Evolutionary conservation across 1,140 invertebrate species (phyloP).

Genomic region (Bombus superbus): DNA sequence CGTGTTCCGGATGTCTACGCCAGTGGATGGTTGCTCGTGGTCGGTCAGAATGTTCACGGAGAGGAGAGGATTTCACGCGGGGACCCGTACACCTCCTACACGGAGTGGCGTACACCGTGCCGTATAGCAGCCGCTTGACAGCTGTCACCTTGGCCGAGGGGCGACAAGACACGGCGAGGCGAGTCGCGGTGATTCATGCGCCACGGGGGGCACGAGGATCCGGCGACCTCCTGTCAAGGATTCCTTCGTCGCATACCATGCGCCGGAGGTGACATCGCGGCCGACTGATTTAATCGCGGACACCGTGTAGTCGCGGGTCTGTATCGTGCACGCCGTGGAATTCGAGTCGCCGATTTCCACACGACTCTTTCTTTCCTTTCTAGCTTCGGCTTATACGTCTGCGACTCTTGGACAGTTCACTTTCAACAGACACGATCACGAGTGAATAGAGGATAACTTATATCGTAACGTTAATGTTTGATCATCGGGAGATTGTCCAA

Average conservation of each 20-base stretch:
- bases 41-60: constrained; percentile 21
- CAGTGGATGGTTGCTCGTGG: constrained; percentile 24
- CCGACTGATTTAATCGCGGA: constrained; percentile 77
- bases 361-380: background rate
- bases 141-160: constrained; percentile 79
- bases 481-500: too few species aligned
- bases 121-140: constrained; percentile 76
- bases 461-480: too few species aligned
- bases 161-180: constrained; percentile 75
- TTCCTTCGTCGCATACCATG: constrained; percentile 75
- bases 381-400: background rate
- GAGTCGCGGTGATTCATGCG: constrained; percentile 78
- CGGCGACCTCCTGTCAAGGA: constrained; percentile 78
- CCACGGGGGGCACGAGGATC: constrained; percentile 73
- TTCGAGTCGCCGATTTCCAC: constrained; percentile 52
- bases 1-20: constrained; percentile 6
- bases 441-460: background rate
- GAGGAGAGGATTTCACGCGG: constrained; percentile 51
- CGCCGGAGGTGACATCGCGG: constrained; percentile 75
- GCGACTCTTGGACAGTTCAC: background rate
- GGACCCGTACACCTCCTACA: constrained; percentile 72
- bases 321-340: constrained; percentile 31
- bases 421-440: background rate
- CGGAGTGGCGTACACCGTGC: constrained; percentile 50
- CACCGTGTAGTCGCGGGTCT: constrained; percentile 38